phyloP scores from a whole-genome alignment of 2,888 invertebrate species.

The Bhutanitis thaidina region DNA sequence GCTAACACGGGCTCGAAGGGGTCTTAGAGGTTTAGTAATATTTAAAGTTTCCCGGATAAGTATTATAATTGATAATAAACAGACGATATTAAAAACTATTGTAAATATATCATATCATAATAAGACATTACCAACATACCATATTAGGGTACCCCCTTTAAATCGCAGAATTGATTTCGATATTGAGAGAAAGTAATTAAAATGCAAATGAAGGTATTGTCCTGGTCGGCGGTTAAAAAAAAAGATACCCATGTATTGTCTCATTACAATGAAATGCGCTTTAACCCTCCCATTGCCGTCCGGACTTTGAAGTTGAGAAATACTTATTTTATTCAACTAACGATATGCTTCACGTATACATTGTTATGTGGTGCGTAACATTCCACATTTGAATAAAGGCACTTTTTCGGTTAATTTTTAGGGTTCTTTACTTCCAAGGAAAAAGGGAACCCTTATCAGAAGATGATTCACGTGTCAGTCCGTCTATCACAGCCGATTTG shows the following conservation, averaged over 20 bases:
- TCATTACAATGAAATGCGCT: constrained; percentile 26
- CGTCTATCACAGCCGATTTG: no score
- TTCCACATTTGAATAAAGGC: not conserved
- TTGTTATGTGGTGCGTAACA: not conserved
- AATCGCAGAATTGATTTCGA: constrained; percentile 50
- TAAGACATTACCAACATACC: constrained; percentile 9
- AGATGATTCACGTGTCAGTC: no score
- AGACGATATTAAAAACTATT: no score
- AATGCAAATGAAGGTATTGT: constrained; percentile 59
- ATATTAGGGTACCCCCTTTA: constrained; percentile 14
- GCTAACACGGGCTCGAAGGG: no score
- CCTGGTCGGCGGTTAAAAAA: constrained; percentile 22
- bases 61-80: no score
- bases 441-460: no score
- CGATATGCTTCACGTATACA: not conserved
- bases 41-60: no score
- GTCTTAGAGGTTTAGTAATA: no score
- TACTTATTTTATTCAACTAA: constrained; percentile 14
- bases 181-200: constrained; percentile 53
- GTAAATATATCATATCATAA: constrained; percentile 5
- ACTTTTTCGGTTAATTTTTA: no score
- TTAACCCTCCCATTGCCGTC: constrained; percentile 8
- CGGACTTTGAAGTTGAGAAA: constrained; percentile 14
- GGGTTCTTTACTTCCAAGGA: no score
- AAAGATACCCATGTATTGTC: constrained; percentile 27